Percentiles rank a stretch among this genome's conserved stretches.
These are phyloP conservation scores for Xenopus petersii DNA, from an alignment of 2,797 vertebrate genomes.

Conservation along the genomic window DNA sequence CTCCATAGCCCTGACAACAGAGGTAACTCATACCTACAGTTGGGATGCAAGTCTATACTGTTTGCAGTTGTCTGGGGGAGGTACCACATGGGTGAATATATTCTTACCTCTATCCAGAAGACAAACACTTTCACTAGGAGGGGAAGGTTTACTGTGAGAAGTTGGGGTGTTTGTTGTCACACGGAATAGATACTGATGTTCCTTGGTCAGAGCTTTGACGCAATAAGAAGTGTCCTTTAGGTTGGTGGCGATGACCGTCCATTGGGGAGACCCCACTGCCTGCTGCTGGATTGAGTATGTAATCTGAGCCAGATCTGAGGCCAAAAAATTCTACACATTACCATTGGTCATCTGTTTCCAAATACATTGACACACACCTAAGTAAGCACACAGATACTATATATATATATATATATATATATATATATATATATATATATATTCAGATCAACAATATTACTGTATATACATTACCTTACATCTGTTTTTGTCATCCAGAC, in stretches of 20 bases:
- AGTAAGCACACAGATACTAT: too few species aligned
- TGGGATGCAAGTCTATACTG: too few species aligned
- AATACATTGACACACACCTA: too few species aligned
- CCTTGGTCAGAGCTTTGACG: slow-evolving; percentile 80
- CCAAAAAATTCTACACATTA: slow-evolving; percentile 16
- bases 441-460: too few species aligned
- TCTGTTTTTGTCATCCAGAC: too few species aligned
- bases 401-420: too few species aligned
- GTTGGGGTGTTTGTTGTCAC: slow-evolving; percentile 87
- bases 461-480: too few species aligned
- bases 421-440: too few species aligned
- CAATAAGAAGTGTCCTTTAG: slow-evolving; percentile 78
- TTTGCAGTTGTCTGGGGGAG: too few species aligned
- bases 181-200: slow-evolving; percentile 83
- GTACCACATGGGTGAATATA: neutral
- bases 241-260: slow-evolving; percentile 81
- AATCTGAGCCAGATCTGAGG: slow-evolving; percentile 78
- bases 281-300: slow-evolving; percentile 94
- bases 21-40: too few species aligned
- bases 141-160: slow-evolving; percentile 90
- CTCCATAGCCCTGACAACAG: too few species aligned
- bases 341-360: too few species aligned
- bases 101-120: slow-evolving; percentile 81
- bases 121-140: slow-evolving; percentile 77
- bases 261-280: slow-evolving; percentile 86